Base-by-base conservation (phyloP, 1,140 invertebrate species). In the Drosophila teissieri region DNA sequence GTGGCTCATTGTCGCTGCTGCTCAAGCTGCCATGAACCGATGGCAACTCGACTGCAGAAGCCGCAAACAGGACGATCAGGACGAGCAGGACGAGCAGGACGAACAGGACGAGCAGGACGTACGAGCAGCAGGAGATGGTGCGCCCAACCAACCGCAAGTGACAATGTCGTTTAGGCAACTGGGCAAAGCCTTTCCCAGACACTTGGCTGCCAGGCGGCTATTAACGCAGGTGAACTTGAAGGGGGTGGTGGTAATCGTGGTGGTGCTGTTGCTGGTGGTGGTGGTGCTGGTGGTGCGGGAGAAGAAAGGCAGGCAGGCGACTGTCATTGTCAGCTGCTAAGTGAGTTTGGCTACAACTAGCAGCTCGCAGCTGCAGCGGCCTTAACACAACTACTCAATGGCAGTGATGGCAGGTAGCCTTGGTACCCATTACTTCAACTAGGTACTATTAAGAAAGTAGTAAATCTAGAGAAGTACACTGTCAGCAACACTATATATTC, bases 261-360 rank as follows among this genome's bases (percentile, higher is more conserved):
- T 31, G 31, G 31, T 10, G 27, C 27, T 27, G 27, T 1, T 7
- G 2, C 19, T 19, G 19, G 19, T 19, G 6, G 27, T 27, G 6
- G 6, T 27, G 27, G 1, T 27, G 27, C 27, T 27, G 27, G 5
- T 27, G 27, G 6, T 27, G 27, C 27, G 27, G 27, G 27, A 27
- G 27, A 27, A 27, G 27, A 27, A 7, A 27, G 14, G 46, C 19
- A n/a, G n/a, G 22, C 14, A 15, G 8, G 27, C 53, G 61, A 58
- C 63, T 84, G 84, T 83, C 84, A 78, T 70, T 88, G 83, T 88
- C 83, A 88, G 84, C 80, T 83, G 81, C 58, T 85, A 85, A 85
- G 82, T 86, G 82, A 80, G 77, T 78, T 78, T 64, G 65, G 60
- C 67, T 67, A 60, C 54, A 67, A 74, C 73, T 55, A 63, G 36